These are phyloP conservation scores for Beroe forskalii DNA, from an alignment of 37 sponge, comb jelly and placozoan genomes.

Conservation along the genomic window DNA sequence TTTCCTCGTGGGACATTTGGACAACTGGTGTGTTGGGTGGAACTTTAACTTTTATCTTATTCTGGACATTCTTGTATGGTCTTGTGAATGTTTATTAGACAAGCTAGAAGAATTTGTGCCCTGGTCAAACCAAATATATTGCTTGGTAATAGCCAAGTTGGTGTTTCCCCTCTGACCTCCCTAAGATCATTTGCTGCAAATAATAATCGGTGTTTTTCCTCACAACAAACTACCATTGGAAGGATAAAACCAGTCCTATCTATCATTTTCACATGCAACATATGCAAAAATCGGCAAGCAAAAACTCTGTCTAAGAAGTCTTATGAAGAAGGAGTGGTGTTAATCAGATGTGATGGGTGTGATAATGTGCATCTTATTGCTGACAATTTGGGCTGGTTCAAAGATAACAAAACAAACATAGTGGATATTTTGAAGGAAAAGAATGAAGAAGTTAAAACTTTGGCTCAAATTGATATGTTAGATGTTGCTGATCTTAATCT, in stretches of 20 bases:
- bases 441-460: slow-evolving; percentile 68
- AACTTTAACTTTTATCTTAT: slow-evolving; percentile 32
- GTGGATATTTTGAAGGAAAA: slow-evolving; percentile 72
- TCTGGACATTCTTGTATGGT: slow-evolving; percentile 54
- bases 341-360: slow-evolving; percentile 81
- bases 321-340: slow-evolving; percentile 79
- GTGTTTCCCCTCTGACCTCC: too few species aligned
- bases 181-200: too few species aligned
- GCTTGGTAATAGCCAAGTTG: too few species aligned
- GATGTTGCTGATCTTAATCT: slow-evolving; percentile 12
- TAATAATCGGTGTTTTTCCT: background rate
- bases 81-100: slow-evolving; percentile 56
- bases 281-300: slow-evolving; percentile 74
- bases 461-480: slow-evolving; percentile 5
- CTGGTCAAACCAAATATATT: too few species aligned
- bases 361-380: slow-evolving; percentile 86
- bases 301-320: slow-evolving; percentile 84
- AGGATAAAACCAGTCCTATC: slow-evolving; percentile 59
- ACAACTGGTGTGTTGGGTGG: slow-evolving; percentile 47
- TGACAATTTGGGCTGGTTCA: slow-evolving; percentile 89
- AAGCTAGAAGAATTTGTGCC: background rate
- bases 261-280: slow-evolving; percentile 83
- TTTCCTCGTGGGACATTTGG: slow-evolving; percentile 59
- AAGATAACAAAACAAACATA: slow-evolving; percentile 72
- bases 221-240: slow-evolving; percentile 1